Percentiles rank a stretch among this genome's conserved stretches.
Evolutionary conservation across 64 coral and sea anemone genomes (phyloP).

Genomic region (Montipora capricornis): DNA sequence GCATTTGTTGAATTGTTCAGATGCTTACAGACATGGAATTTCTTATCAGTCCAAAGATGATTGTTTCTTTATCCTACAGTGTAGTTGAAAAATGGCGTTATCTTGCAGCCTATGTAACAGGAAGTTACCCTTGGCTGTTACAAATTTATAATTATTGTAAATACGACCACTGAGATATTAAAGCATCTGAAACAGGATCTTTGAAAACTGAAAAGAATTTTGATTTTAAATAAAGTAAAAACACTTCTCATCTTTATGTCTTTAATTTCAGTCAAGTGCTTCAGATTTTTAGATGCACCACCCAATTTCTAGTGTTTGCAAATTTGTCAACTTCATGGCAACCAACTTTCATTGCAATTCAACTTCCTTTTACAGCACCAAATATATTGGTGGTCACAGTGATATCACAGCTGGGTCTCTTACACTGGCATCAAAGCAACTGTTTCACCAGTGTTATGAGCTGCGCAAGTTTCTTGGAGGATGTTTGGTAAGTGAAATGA

Average conservation of each 20-base stretch:
- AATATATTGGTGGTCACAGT: slow-evolving; percentile 85
- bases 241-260: no score
- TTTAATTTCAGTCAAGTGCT: no score
- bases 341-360: no score
- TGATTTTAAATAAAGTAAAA: no score
- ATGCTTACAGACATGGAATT: neutral
- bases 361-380: slow-evolving; percentile 52
- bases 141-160: no score
- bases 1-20: neutral
- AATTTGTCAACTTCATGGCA: no score
- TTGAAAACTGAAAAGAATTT: no score
- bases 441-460: slow-evolving; percentile 45
- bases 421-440: slow-evolving; percentile 62
- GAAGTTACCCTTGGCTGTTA: no score
- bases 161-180: no score
- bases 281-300: no score
- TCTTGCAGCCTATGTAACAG: neutral
- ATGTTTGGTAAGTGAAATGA: slow-evolving; percentile 44
- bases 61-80: neutral
- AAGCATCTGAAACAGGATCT: no score
- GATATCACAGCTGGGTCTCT: slow-evolving; percentile 77
- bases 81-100: neutral
- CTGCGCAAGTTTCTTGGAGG: slow-evolving; percentile 78
- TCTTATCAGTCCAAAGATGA: neutral
- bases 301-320: no score